Conservation (phyloP, 2,888 invertebrate genomes). For the Mesorhabditis spiculigera region DNA sequence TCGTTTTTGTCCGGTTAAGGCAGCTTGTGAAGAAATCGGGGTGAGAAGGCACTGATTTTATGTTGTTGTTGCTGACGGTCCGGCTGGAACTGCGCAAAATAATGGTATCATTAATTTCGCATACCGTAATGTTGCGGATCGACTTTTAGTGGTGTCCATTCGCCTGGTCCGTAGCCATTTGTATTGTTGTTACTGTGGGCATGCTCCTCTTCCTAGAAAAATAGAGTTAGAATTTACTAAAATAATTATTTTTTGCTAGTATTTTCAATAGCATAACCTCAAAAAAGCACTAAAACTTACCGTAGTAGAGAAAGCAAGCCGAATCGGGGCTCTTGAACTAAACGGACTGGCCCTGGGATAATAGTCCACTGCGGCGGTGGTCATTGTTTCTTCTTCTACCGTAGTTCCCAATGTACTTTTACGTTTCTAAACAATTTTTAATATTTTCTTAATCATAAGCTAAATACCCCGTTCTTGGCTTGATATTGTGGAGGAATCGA, state of each 20-base stretch:
- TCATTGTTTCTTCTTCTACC: neutral
- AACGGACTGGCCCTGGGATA: no score
- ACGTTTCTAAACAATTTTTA: constrained; percentile 1
- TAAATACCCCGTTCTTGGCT: constrained; percentile 35
- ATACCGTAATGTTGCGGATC: neutral
- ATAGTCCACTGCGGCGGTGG: no score
- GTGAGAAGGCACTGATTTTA: no score
- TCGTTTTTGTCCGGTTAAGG: no score
- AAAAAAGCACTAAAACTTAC: no score
- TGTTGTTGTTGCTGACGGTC: no score
- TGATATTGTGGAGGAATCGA: constrained; percentile 50
- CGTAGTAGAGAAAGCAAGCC: no score
- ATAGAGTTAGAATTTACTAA: neutral
- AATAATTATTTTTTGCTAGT: neutral
- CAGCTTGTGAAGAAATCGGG: no score
- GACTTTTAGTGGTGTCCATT: constrained; percentile 2
- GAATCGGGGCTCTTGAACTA: no score
- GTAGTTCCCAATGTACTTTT: neutral
- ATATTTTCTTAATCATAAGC: neutral
- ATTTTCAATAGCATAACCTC: neutral
- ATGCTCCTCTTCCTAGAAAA: neutral
- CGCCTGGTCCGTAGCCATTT: neutral
- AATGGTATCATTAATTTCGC: no score
- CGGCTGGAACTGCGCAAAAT: no score
- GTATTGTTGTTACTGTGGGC: neutral